Conservation (phyloP, 2,113 vertebrate species). For the Gopherus flavomarginatus region DNA sequence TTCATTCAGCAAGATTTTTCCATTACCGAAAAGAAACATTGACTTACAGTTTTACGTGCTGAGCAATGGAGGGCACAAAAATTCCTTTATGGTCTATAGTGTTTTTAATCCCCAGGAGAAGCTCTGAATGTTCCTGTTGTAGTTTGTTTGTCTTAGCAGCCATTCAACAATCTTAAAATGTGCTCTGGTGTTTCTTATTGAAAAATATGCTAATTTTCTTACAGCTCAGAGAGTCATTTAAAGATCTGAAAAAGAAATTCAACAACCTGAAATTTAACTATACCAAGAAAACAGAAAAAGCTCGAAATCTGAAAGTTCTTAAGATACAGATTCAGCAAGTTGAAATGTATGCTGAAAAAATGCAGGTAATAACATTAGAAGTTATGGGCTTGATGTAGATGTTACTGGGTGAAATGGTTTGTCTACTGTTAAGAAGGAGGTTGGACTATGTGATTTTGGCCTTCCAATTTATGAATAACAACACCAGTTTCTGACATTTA, state of each 20-base stretch:
- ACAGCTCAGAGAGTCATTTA: conserved; percentile 89
- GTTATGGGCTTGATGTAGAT: neutral
- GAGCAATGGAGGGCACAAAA: neutral
- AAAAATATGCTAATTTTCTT: conserved; percentile 44
- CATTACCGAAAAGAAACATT: neutral
- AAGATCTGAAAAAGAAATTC: conserved; percentile 91
- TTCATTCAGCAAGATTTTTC: neutral
- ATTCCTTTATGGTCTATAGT: neutral
- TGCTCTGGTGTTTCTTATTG: neutral
- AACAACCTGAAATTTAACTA: conserved; percentile 93
- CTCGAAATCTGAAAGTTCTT: conserved; percentile 84
- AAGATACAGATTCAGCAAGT: conserved; percentile 89
- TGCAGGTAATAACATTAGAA: conserved; percentile 78
- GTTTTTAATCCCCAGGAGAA: neutral
- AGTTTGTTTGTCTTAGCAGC: too few species aligned
- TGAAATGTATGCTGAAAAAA: conserved; percentile 83
- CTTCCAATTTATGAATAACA: neutral
- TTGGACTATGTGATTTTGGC: neutral
- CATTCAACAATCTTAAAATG: fast-evolving
- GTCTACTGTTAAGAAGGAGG: neutral
- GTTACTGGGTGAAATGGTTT: neutral
- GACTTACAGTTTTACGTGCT: neutral
- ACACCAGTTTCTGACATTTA: neutral
- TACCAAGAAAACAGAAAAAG: conserved; percentile 87
- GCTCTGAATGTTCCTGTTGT: neutral